Evolutionary conservation across 2,888 invertebrate species (phyloP).

Genomic region (Cabera pusaria): DNA sequence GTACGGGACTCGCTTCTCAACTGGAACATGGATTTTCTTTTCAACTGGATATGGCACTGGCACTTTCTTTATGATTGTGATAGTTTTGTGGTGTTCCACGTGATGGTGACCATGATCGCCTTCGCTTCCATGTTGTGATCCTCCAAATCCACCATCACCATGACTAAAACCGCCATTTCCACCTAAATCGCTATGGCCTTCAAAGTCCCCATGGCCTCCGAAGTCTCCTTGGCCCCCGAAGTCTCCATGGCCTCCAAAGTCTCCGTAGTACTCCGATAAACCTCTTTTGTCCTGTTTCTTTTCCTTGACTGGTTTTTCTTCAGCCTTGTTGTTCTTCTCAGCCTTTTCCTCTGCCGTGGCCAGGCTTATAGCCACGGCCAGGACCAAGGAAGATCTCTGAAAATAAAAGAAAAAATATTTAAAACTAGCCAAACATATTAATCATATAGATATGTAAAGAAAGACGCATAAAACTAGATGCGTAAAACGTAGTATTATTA

Average conservation of each 20-base stretch:
- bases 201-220: conserved; percentile 34
- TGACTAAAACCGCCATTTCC: conserved; percentile 36
- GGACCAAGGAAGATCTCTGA: conserved; percentile 75
- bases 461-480: too few species aligned
- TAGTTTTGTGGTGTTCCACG: conserved; percentile 84
- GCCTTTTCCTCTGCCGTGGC: conserved; percentile 82
- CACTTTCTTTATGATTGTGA: conserved; percentile 88
- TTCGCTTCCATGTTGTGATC: conserved; percentile 34
- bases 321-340: conserved; percentile 69
- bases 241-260: conserved; percentile 53
- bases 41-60: conserved; percentile 89
- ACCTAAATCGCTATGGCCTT: conserved; percentile 44
- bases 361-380: conserved; percentile 81
- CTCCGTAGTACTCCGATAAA: conserved; percentile 76
- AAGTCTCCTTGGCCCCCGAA: conserved; percentile 38
- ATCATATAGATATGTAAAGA: too few species aligned
- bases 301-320: conserved; percentile 67
- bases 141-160: conserved; percentile 30
- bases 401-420: conserved; percentile 33
- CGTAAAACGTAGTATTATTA: too few species aligned
- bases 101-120: conserved; percentile 38
- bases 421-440: too few species aligned
- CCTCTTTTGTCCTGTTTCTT: conserved; percentile 84
- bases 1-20: conserved; percentile 86
- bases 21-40: conserved; percentile 86